Base-by-base conservation (phyloP, 1,140 invertebrate species). In the Lepidostoma basale region DNA sequence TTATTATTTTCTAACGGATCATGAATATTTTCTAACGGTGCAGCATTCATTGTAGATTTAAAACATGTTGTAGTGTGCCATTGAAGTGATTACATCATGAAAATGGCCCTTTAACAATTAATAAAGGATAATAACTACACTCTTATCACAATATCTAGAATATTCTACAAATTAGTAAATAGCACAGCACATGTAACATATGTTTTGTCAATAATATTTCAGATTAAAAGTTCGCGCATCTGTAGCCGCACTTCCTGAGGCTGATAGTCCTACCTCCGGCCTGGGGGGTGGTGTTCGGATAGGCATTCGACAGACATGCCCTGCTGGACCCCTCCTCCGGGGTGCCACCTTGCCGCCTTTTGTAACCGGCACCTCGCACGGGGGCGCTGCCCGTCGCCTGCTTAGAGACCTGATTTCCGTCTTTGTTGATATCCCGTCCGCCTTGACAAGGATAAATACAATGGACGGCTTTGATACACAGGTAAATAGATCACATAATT, bases 181-280 rank as follows among this genome's bases (percentile, higher is more conserved):
- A n/a, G n/a, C n/a, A n/a, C n/a, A n/a, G n/a, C n/a, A n/a, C n/a
- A n/a, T n/a, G n/a, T n/a, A n/a, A n/a, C n/a, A n/a, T n/a, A n/a
- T n/a, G n/a, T n/a, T n/a, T n/a, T n/a, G n/a, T n/a, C n/a, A 12
- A 12, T 36, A 5, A 36, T 36, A 5, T 45, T 45, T 2, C 16
- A 75, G 77, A 62, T 76, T 79, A 45, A 75, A 75, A 59, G 74
- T 76, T n/a, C 56, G 71, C 6, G 22, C 71, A 10, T 73, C 71
- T 0, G 71, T 73, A 10, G 67, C 71, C 2, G 42, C 71, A 3
- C 56, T 73, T 20, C 71, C 71, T 0, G 71, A 73, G 33, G 67
- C 67, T 5, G 70, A 74, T 44, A 77, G 74, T 16, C 47, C 76
- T 28, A 30, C 47, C 4, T 52, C 42, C 16, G 75, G 16, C 74